phyloP scores from a whole-genome alignment of 2,888 invertebrate genomes.

The Odontocerum albicorne region DNA sequence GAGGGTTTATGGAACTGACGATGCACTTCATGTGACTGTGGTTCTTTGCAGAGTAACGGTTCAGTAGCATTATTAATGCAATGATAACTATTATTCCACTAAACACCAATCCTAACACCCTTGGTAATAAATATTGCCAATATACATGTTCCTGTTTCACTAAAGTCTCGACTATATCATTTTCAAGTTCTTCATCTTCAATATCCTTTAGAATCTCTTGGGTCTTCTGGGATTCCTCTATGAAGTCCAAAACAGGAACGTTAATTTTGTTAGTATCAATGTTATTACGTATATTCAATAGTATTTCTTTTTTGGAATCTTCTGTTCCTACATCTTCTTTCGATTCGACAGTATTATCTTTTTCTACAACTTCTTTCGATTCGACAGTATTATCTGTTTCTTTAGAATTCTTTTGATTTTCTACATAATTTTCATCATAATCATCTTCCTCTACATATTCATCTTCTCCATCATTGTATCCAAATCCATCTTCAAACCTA shows the following conservation, averaged over 20 bases:
- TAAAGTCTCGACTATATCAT: too few species aligned
- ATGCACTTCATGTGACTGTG: conserved; percentile 1
- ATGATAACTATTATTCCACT: not conserved
- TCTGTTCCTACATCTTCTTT: too few species aligned
- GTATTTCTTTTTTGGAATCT: too few species aligned
- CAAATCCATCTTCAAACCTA: too few species aligned
- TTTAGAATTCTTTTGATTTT: conserved; percentile 37
- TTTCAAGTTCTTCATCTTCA: not conserved
- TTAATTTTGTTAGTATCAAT: conserved; percentile 48
- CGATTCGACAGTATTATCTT: too few species aligned
- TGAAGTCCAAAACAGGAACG: conserved; percentile 44
- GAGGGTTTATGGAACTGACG: conserved; percentile 1
- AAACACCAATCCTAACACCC: not conserved
- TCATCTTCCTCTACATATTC: conserved; percentile 6
- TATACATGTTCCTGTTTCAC: too few species aligned
- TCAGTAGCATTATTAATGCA: conserved; percentile 1
- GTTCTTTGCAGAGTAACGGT: not conserved
- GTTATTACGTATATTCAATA: conserved; percentile 45
- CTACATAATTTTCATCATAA: conserved; percentile 1
- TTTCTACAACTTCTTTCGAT: too few species aligned
- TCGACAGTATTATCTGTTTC: conserved; percentile 18
- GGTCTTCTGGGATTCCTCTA: too few species aligned
- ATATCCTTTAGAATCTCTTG: too few species aligned
- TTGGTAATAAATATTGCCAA: too few species aligned
- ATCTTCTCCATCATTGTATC: not conserved